These are phyloP conservation scores for Oenanthe melanoleuca DNA, from an alignment of 2,113 vertebrate genomes.

Conservation along the genomic window DNA sequence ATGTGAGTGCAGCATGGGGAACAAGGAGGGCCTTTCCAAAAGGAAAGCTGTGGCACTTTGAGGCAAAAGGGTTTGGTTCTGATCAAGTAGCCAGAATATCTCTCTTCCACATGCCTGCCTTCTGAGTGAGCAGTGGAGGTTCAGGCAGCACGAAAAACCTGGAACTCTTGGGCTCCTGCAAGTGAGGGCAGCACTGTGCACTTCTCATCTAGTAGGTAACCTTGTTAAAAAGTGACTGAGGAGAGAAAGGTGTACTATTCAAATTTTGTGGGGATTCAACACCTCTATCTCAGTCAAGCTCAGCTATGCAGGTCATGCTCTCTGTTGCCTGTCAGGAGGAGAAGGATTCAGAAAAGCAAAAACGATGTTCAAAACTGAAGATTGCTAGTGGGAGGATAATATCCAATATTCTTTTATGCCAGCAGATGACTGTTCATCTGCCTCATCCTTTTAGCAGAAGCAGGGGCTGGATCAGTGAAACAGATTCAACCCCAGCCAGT, in stretches of 20 bases:
- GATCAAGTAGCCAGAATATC: neutral
- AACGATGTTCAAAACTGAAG: neutral
- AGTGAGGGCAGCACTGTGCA: neutral
- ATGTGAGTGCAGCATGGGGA: neutral
- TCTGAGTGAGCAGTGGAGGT: rapidly evolving
- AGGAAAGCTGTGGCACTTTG: rapidly evolving
- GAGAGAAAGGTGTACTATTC: neutral
- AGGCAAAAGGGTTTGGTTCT: neutral
- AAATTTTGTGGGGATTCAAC: neutral
- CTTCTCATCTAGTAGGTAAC: neutral
- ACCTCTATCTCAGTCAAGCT: neutral
- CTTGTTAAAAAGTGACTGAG: neutral
- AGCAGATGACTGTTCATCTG: neutral
- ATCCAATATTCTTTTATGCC: neutral
- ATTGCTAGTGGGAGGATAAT: neutral
- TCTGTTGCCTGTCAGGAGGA: neutral
- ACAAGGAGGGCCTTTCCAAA: neutral
- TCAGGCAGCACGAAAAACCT: neutral
- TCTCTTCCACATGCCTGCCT: neutral
- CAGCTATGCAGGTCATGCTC: neutral
- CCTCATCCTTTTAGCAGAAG: neutral
- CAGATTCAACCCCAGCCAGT: neutral
- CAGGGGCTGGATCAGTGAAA: neutral
- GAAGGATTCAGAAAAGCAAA: neutral
- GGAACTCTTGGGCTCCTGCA: neutral